Conservation (phyloP, 2,113 vertebrate species). For the Sylvilagus bachmani region DNA sequence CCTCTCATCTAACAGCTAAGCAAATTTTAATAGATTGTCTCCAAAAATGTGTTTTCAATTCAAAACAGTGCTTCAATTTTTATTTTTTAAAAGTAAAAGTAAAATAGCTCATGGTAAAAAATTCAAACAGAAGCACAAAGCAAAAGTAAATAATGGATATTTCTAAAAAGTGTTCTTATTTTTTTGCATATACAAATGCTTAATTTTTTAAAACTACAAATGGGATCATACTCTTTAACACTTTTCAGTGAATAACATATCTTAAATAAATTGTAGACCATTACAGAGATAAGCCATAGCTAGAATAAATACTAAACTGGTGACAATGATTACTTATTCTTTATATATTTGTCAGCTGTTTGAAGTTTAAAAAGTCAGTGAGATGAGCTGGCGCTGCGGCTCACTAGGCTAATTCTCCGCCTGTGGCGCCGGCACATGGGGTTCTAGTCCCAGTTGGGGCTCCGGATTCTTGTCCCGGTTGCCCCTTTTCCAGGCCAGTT, state of each 20-base stretch:
- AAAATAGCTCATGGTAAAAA: neutral
- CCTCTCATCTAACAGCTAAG: neutral
- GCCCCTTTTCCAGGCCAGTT: too few relatives aligned
- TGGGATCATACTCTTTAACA: neutral
- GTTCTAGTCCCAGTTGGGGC: too few relatives aligned
- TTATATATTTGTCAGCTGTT: neutral
- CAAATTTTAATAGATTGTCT: neutral
- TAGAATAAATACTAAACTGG: neutral
- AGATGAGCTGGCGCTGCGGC: too few relatives aligned
- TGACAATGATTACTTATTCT: neutral
- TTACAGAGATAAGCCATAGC: neutral
- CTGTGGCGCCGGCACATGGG: too few relatives aligned
- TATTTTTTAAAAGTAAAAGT: neutral
- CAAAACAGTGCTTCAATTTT: neutral
- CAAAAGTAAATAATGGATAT: slow-evolving; percentile 37
- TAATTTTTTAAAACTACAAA: slow-evolving; percentile 24
- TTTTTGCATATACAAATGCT: neutral
- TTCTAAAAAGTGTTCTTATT: neutral
- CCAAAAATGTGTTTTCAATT: slow-evolving; percentile 35
- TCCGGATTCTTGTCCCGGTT: too few relatives aligned
- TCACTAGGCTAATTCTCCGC: too few relatives aligned
- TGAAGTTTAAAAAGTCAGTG: neutral
- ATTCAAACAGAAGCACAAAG: slow-evolving; percentile 27
- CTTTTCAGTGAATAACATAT: neutral
- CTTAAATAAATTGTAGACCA: neutral